Base-by-base conservation (phyloP, 1,140 invertebrate species). In the Cydia fagiglandana region DNA sequence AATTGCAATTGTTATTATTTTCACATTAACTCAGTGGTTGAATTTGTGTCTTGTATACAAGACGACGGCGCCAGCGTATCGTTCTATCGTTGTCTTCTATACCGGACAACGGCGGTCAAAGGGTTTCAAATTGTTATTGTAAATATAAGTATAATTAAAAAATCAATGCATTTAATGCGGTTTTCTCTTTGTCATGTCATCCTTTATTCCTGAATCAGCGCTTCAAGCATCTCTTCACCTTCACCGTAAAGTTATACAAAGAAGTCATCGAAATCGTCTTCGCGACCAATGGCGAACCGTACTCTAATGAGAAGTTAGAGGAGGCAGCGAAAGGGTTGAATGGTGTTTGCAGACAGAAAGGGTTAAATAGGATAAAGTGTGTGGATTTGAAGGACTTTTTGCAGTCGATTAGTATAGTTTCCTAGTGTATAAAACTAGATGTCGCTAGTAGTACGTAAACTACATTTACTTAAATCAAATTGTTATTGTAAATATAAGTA, bases 211-310 rank as follows among this genome's bases (percentile, higher is more conserved):
- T n/a, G n/a, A n/a, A n/a, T n/a, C 84, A 86, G 12, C 89, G 94
- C 45, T 98, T 98, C 84, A 92, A 93, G 41, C 93, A 94, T 6
- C 87, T 97, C 10, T 93, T 94, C n/a, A n/a, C n/a, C n/a, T n/a
- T n/a, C 17, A 94, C 94, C 17, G 95, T 96, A 68, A 96, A 96
- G 85, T 87, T 98, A 28, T 94, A 96, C 70, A 95, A 96, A 81
- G 96, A 98, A 88, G 95, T 98, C 1, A 98, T 98, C 86, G 96
- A 97, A 92, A 95, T 98, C 70, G 86, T 97, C 2, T 95, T 96
- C 80, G 97, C 96, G 79, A 94, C 94, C 4, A 94, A 94, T 77
- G 86, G 88, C 64, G 81, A 86, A 20, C 83, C 83, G 9, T 93
- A 94, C 76, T 90, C 92, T 50, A 76, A 81, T 2, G 89, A 94